Evolutionary conservation across 2,797 vertebrate genomes (phyloP).

Genomic region (Myiotriccus ornatus): DNA sequence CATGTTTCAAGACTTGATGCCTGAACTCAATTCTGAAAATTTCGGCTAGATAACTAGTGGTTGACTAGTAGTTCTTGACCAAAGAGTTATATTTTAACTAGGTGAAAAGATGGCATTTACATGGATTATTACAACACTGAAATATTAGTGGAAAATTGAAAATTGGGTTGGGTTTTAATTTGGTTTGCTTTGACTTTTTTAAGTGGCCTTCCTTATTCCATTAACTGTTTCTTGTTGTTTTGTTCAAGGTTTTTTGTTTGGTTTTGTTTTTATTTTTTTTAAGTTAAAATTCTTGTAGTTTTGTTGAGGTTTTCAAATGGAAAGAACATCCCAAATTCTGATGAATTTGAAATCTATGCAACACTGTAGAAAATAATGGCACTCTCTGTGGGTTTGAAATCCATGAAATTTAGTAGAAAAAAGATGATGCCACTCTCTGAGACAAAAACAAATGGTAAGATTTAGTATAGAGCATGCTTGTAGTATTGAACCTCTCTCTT

Average conservation of each 20-base stretch:
- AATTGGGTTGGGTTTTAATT: rapidly evolving
- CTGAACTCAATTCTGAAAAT: not conserved
- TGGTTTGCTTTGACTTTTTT: not conserved
- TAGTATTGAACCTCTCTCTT: not conserved
- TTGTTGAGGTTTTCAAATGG: not conserved
- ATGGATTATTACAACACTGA: not conserved
- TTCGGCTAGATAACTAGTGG: not conserved
- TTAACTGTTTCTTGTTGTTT: not conserved
- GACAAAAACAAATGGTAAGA: not conserved
- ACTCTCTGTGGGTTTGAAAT: not conserved
- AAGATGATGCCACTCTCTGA: not conserved
- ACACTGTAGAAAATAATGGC: not conserved
- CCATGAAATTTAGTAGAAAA: not conserved
- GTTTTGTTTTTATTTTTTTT: not conserved
- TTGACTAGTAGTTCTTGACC: not conserved
- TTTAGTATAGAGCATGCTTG: not conserved
- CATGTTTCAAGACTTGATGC: not conserved
- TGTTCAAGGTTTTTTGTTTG: not conserved
- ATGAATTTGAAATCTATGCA: not conserved
- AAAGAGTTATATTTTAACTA: not conserved
- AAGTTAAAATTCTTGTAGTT: not conserved
- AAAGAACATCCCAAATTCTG: not conserved
- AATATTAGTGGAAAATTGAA: not conserved
- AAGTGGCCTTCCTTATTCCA: not conserved
- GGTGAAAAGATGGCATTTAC: not conserved